Conservation (phyloP, 2,888 invertebrate genomes). For the Myopa testacea region DNA sequence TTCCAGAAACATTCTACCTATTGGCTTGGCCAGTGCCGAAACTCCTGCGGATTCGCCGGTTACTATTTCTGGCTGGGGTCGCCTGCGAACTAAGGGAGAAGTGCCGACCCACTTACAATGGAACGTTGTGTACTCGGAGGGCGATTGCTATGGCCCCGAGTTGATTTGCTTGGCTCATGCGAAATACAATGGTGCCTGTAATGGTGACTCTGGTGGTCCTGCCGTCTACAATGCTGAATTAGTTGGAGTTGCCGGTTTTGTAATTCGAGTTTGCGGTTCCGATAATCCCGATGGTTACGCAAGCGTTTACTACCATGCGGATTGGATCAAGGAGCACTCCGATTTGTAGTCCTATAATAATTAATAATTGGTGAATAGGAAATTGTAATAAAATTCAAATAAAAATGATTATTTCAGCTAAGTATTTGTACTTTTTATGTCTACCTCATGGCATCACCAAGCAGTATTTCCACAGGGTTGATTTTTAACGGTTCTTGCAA, state of each 20-base stretch:
- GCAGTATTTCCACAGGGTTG: too few relatives aligned
- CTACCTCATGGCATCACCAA: too few relatives aligned
- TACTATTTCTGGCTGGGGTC: slow-evolving; percentile 59
- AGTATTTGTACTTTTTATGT: too few relatives aligned
- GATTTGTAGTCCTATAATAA: neutral
- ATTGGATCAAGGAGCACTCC: slow-evolving; percentile 42
- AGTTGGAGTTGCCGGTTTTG: slow-evolving; percentile 57
- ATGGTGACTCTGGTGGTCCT: slow-evolving; percentile 57
- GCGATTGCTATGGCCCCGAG: slow-evolving; percentile 46
- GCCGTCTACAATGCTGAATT: slow-evolving; percentile 53
- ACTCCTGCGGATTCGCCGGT: slow-evolving; percentile 49
- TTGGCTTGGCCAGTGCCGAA: slow-evolving; percentile 51
- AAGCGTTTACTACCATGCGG: slow-evolving; percentile 50
- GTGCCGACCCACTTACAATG: slow-evolving; percentile 52
- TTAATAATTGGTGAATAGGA: too few relatives aligned
- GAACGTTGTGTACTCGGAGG: slow-evolving; percentile 51
- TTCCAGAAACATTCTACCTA: slow-evolving; percentile 50
- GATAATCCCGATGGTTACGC: slow-evolving; percentile 52
- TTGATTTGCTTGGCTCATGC: slow-evolving; percentile 55
- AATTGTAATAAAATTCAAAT: too few relatives aligned
- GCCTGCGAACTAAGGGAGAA: slow-evolving; percentile 49
- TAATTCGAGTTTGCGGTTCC: slow-evolving; percentile 47
- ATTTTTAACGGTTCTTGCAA: too few relatives aligned
- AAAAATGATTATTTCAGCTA: too few relatives aligned
- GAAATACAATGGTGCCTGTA: slow-evolving; percentile 42